Evolutionary conservation across 2,797 vertebrate genomes (phyloP), one percentile per base, ranked within the genome.

Genomic region (Telmatherina bonti): DNA sequence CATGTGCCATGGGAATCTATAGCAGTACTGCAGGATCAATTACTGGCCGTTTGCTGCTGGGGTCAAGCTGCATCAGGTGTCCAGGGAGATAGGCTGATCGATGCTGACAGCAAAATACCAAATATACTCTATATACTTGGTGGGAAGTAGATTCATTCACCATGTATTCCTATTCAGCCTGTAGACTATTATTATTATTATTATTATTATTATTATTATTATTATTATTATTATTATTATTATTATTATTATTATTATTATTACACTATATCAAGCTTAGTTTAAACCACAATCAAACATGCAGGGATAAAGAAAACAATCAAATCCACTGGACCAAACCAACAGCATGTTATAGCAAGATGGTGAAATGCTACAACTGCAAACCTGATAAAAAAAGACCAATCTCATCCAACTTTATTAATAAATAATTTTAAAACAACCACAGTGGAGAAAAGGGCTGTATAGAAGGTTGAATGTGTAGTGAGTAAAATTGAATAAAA

Each of bases 41-140:
- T 93, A 93, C 92, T 80, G 66, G 76, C 88, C 85, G 86, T 89
- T 91, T 92, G 89, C 92, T 93, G 86, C 83, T 93, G 92, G 90
- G 89, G 80, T 92, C 88, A 80, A 82, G 80, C 89, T 92, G 89
- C 83, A 88, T 80, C 29, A 72, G 85, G 83, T 77, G 90, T 92
- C 89, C 85, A 76, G 90, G 83, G 89, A 89, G 66, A 74, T 70
- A 76, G 82, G 71, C 84, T 81, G 85, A 94, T 94, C 90, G 87
- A 93, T 92, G 90, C 84, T n/a, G 79, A 85, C 85, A 84, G 88
- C 86, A 82, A 79, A 88, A 89, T 81, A 79, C 69, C 78, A 84
- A 79, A 79, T 80, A 82, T 61, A 78, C 55, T 54, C 20, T 41
- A 20, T 62, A 79, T 41, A 74, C 72, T 67, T 52, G 67, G 65